Evolutionary conservation across 2,888 invertebrate species (phyloP).

Genomic region (Drosophila nr. perissopoda): DNA sequence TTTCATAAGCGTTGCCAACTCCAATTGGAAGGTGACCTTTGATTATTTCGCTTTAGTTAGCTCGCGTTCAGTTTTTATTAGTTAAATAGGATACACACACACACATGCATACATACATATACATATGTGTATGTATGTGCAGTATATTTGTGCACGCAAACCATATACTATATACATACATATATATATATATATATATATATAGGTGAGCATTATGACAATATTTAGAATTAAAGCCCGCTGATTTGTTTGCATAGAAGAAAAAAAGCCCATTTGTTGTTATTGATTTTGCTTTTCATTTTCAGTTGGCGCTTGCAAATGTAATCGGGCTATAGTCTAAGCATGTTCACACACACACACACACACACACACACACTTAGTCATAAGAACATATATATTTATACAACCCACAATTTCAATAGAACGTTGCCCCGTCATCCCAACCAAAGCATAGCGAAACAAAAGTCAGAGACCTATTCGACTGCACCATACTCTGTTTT

Average conservation of each 20-base stretch:
- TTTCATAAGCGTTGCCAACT: slow-evolving; percentile 22
- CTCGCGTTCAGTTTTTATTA: slow-evolving; percentile 14
- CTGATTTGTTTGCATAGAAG: slow-evolving; percentile 6
- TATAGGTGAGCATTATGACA: slow-evolving; percentile 2
- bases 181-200: not conserved
- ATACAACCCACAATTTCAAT: slow-evolving; percentile 2
- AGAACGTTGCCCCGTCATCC: slow-evolving; percentile 5
- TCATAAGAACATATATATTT: not conserved
- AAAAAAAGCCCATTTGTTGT: slow-evolving; percentile 18
- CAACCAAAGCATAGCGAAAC: not conserved
- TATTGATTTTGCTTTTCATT: slow-evolving; percentile 43
- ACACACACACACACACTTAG: not conserved
- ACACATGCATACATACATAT: not conserved
- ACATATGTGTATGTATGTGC: not conserved
- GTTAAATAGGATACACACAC: slow-evolving; percentile 27
- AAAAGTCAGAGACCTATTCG: not conserved
- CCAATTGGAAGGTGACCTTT: slow-evolving; percentile 32
- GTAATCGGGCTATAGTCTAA: slow-evolving; percentile 2
- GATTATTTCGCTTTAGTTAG: slow-evolving; percentile 25
- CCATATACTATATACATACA: not conserved
- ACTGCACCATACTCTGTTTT: not conserved
- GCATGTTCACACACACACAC: not conserved
- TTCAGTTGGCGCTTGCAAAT: slow-evolving; percentile 11
- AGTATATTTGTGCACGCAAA: not conserved
- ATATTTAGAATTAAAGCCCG: slow-evolving; percentile 17